These are phyloP conservation scores for Carlito syrichta DNA, from an alignment of 2,113 vertebrate genomes.

Conservation along the genomic window DNA sequence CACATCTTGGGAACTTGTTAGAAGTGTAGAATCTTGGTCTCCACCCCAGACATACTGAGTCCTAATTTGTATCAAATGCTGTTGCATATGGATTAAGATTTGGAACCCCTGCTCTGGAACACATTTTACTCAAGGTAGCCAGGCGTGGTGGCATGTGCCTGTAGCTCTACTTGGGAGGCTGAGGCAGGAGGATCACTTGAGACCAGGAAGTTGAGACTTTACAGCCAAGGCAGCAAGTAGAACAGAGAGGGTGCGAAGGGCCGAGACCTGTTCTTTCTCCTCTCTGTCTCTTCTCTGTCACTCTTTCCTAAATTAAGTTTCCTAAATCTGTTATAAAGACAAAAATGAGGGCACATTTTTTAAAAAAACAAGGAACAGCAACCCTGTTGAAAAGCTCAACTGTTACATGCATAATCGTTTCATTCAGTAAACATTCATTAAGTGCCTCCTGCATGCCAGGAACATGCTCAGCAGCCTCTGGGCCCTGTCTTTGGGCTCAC, in stretches of 20 bases:
- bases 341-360: constrained; percentile 11
- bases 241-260: not conserved
- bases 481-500: too few species aligned
- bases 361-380: not conserved
- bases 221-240: not conserved
- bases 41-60: not conserved
- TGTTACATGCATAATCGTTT: not conserved
- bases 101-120: not conserved
- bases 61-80: not conserved
- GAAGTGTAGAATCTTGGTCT: not conserved
- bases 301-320: not conserved
- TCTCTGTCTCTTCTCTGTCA: not conserved
- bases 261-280: not conserved
- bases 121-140: not conserved
- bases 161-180: too few species aligned
- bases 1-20: not conserved
- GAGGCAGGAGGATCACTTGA: too few species aligned
- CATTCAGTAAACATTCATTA: not conserved
- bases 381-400: not conserved
- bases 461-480: accelerated
- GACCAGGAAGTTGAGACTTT: too few species aligned
- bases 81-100: not conserved
- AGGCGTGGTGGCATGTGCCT: too few species aligned
- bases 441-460: not conserved
- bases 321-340: not conserved